These are phyloP conservation scores for Trachelus stipa DNA, from an alignment of 2,888 invertebrate genomes.

Conservation along the genomic window DNA sequence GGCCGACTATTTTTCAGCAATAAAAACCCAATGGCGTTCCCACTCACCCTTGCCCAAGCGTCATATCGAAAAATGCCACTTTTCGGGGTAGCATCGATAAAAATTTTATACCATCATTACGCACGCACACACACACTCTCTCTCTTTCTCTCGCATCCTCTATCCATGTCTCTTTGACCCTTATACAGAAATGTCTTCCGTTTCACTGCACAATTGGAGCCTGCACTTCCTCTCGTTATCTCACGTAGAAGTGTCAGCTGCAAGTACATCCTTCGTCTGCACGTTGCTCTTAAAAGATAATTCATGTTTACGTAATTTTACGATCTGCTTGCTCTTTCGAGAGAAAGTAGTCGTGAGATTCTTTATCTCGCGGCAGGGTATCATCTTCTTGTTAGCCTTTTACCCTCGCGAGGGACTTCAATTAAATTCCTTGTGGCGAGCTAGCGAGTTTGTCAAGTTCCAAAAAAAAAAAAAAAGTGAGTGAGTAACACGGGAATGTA, in stretches of 20 bases:
- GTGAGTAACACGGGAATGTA: slow-evolving; percentile 33
- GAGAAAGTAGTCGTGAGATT: neutral
- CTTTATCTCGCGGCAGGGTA: neutral
- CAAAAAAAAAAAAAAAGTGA: no score
- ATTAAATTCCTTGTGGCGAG: slow-evolving; percentile 36
- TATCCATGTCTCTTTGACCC: slow-evolving; percentile 12
- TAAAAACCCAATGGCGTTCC: slow-evolving; percentile 47
- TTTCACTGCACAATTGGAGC: neutral
- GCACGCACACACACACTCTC: neutral
- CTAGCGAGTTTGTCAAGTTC: slow-evolving; percentile 35
- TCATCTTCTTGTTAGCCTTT: neutral
- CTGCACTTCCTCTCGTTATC: neutral
- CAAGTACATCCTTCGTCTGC: neutral
- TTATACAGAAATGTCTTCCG: neutral
- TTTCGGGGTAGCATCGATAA: slow-evolving; percentile 12
- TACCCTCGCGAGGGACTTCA: slow-evolving; percentile 26
- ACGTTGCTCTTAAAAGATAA: neutral
- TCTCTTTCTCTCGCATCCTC: neutral
- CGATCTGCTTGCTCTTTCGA: neutral
- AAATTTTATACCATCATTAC: neutral
- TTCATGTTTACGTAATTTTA: neutral
- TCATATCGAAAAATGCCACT: slow-evolving; percentile 39
- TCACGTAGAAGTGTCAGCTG: neutral
- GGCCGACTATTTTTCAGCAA: slow-evolving; percentile 48
- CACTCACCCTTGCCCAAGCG: slow-evolving; percentile 35